Evolutionary conservation across 2,888 invertebrate genomes (phyloP).

Genomic region (Drosophila fungiperda): DNA sequence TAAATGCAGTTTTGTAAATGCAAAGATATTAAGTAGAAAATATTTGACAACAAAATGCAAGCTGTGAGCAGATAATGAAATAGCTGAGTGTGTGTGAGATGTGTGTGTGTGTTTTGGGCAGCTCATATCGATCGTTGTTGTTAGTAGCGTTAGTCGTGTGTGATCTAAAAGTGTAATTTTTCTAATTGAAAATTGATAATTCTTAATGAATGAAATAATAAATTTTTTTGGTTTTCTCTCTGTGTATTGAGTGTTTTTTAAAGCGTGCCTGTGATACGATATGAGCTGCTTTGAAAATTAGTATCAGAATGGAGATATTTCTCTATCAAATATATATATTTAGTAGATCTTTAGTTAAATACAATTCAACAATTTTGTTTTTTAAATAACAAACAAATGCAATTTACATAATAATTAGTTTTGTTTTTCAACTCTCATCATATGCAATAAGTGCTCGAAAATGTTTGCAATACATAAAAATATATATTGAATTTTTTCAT

Average conservation of each 20-base stretch:
- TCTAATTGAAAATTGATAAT: conserved; percentile 14
- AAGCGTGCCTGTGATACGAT: conserved; percentile 86
- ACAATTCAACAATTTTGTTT: conserved; percentile 50
- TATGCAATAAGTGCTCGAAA: conserved; percentile 53
- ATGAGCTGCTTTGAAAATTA: conserved; percentile 72
- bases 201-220: conserved; percentile 5
- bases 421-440: conserved; percentile 11
- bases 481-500: background rate
- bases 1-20: background rate
- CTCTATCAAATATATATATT: background rate
- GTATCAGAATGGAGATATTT: background rate
- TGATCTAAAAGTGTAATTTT: conserved; percentile 20
- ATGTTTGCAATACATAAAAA: conserved; percentile 8
- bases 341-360: conserved; percentile 59
- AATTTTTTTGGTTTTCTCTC: conserved; percentile 9
- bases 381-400: conserved; percentile 32
- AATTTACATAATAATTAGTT: conserved; percentile 42
- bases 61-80: background rate
- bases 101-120: conserved; percentile 8
- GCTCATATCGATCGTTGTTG: conserved; percentile 78
- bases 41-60: background rate
- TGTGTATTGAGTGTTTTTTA: conserved; percentile 54
- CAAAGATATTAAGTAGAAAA: background rate
- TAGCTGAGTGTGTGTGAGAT: background rate
- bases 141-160: conserved; percentile 50